These are phyloP conservation scores for Nothobranchius kuhntae DNA, from an alignment of 2,113 vertebrate species.

Conservation along the genomic window DNA sequence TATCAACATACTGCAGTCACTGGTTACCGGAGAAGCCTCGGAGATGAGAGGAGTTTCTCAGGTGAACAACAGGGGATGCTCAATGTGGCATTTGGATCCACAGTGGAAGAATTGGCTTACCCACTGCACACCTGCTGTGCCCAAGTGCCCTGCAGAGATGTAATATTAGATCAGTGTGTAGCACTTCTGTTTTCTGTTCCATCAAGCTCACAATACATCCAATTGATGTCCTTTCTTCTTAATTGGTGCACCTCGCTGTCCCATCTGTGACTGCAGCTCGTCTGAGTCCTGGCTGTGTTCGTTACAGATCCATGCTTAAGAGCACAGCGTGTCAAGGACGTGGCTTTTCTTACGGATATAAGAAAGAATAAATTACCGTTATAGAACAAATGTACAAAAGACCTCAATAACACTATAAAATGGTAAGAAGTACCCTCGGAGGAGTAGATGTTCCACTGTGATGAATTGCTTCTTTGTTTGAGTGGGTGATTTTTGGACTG, in stretches of 20 bases:
- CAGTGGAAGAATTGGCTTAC: constrained; percentile 20
- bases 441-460: constrained; percentile 23
- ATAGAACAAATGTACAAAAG: not conserved
- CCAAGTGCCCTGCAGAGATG: constrained; percentile 45
- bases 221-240: constrained; percentile 33
- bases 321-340: constrained; percentile 10
- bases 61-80: constrained; percentile 23
- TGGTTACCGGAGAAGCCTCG: not conserved
- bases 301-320: constrained; percentile 29
- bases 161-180: constrained; percentile 38
- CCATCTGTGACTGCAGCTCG: constrained; percentile 35
- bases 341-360: not conserved
- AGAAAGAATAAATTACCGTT: not conserved
- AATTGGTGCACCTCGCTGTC: constrained; percentile 44
- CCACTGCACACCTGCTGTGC: not conserved
- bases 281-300: constrained; percentile 42
- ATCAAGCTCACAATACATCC: constrained; percentile 35
- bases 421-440: constrained; percentile 12
- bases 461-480: constrained; percentile 53
- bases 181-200: constrained; percentile 15
- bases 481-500: constrained; percentile 12
- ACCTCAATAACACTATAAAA: no score
- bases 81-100: constrained; percentile 28
- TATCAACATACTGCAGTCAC: constrained; percentile 32
- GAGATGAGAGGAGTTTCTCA: constrained; percentile 30